Conservation (phyloP, 2,113 vertebrate species). For the Delphinus delphis region DNA sequence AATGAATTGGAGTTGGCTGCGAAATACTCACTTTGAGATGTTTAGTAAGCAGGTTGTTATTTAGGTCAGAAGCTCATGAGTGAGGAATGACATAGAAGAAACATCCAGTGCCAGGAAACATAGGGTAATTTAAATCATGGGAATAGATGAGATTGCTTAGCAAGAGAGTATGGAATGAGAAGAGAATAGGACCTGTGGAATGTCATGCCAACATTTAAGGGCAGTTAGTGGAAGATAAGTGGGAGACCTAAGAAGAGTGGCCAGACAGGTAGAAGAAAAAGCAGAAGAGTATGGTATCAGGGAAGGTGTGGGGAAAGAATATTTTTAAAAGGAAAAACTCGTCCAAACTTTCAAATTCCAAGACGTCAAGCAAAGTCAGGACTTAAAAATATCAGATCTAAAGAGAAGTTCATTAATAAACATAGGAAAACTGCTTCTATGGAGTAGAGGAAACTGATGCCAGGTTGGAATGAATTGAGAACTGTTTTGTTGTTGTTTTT, state of each 20-base stretch:
- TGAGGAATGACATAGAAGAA: background rate
- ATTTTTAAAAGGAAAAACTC: background rate
- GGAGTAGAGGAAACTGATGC: background rate
- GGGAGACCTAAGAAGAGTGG: background rate
- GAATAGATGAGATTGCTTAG: background rate
- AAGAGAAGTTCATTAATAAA: background rate
- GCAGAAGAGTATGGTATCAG: background rate
- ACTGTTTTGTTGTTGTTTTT: background rate
- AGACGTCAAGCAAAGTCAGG: background rate
- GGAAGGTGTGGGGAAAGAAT: background rate
- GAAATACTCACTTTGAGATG: background rate
- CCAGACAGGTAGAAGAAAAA: background rate
- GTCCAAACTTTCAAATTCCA: background rate
- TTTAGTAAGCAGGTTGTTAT: background rate
- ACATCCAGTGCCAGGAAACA: background rate
- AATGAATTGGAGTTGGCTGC: background rate
- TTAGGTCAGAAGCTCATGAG: background rate
- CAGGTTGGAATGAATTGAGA: background rate
- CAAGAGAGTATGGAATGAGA: background rate
- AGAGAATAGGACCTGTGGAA: background rate
- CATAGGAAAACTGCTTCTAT: background rate
- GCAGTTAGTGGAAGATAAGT: background rate
- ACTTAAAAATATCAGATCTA: background rate
- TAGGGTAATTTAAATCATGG: background rate
- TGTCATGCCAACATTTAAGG: background rate